Conservation (phyloP, 2,113 vertebrate genomes). For the Sporophila hypoxantha region DNA sequence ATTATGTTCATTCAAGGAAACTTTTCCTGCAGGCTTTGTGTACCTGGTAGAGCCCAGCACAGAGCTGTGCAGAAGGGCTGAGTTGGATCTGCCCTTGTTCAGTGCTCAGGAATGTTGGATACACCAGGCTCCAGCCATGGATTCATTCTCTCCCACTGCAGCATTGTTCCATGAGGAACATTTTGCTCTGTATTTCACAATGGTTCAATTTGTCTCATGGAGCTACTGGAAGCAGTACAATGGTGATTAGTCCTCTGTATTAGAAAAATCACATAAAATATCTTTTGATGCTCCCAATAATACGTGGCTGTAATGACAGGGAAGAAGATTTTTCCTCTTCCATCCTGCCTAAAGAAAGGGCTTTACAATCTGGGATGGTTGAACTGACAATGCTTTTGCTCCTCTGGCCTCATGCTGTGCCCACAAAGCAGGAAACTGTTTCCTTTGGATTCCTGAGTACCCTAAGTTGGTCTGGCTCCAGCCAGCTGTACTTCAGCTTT, state of each 20-base stretch:
- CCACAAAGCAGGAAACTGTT: not conserved
- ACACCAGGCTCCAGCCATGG: too few relatives aligned
- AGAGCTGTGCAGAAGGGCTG: not conserved
- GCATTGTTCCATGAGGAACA: not conserved
- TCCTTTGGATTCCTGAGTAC: not conserved
- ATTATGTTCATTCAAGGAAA: not conserved
- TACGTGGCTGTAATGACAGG: not conserved
- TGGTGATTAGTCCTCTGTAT: not conserved
- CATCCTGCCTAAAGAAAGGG: not conserved
- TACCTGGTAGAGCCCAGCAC: not conserved
- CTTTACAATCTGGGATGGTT: not conserved
- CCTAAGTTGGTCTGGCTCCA: not conserved
- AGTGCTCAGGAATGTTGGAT: not conserved
- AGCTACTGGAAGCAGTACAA: not conserved
- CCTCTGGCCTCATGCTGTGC: not conserved
- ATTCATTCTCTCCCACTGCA: not conserved
- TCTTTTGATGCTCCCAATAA: not conserved
- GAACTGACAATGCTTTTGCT: not conserved
- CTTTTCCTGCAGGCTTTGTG: not conserved
- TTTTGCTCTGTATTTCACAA: not conserved
- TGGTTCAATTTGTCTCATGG: not conserved
- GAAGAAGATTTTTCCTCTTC: not conserved
- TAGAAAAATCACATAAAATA: not conserved
- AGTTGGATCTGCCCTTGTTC: not conserved
- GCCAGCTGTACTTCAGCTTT: not conserved